Conservation (phyloP, 2,113 vertebrate genomes). For the Ivindomyrus marchei region DNA sequence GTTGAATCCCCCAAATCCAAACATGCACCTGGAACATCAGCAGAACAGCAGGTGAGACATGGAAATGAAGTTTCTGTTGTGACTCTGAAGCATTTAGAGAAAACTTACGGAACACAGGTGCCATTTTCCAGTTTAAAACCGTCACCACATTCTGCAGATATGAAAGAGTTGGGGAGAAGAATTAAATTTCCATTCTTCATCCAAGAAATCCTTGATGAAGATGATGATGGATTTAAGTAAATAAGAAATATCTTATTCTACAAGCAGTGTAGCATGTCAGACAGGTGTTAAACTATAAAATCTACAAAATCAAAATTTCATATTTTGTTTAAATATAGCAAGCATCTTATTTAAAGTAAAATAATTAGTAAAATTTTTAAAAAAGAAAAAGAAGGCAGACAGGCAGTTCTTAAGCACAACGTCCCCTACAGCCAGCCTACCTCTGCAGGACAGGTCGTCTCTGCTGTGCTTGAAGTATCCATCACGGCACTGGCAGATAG, state of each 20-base stretch:
- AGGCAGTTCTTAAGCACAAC: background rate
- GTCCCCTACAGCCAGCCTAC: constrained; percentile 44
- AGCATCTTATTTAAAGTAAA: background rate
- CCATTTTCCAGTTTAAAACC: constrained; percentile 82
- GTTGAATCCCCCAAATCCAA: constrained; percentile 95
- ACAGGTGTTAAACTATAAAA: background rate
- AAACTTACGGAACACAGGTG: constrained; percentile 79
- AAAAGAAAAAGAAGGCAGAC: background rate
- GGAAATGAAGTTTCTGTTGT: background rate
- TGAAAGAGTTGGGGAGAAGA: background rate
- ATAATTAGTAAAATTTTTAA: background rate
- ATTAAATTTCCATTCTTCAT: background rate
- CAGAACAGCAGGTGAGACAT: background rate
- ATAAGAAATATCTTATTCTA: background rate
- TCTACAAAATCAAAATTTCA: background rate
- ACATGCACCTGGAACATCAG: constrained; percentile 73
- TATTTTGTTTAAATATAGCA: background rate
- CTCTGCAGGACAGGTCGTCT: constrained; percentile 82
- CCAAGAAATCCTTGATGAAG: background rate
- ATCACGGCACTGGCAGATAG: constrained; percentile 73
- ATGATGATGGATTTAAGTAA: background rate
- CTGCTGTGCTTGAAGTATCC: constrained; percentile 88
- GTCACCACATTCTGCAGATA: constrained; percentile 77
- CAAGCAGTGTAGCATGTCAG: background rate
- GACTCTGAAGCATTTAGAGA: background rate